Conservation (phyloP, 2,888 invertebrate genomes). For the Fabriciana adippe region DNA sequence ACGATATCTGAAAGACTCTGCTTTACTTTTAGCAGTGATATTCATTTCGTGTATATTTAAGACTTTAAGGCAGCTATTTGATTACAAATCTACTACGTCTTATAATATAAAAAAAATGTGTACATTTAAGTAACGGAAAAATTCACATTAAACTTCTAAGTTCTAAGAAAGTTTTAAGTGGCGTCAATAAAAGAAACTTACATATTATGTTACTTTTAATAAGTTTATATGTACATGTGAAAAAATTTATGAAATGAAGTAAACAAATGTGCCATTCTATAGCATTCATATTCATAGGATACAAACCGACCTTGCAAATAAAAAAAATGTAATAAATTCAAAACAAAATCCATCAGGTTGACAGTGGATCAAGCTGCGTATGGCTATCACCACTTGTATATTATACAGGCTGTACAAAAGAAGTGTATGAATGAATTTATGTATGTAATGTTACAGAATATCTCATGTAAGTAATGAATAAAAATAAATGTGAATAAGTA, state of each 20-base stretch:
- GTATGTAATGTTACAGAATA: background rate
- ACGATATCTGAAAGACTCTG: constrained; percentile 51
- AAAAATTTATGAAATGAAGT: constrained; percentile 20
- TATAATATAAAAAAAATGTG: background rate
- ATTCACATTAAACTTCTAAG: background rate
- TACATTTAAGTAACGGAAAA: background rate
- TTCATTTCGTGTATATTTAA: constrained; percentile 17
- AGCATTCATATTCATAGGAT: constrained; percentile 63
- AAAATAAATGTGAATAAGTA: too few species aligned
- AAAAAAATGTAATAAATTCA: constrained; percentile 77
- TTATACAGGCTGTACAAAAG: constrained; percentile 52
- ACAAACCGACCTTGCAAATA: constrained; percentile 53
- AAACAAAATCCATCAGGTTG: constrained; percentile 75
- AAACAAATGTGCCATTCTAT: constrained; percentile 28
- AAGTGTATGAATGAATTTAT: background rate
- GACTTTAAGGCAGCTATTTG: background rate
- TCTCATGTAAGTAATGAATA: background rate
- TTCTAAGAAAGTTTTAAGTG: background rate
- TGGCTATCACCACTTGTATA: constrained; percentile 47
- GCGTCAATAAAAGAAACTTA: background rate
- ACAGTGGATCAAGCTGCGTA: constrained; percentile 57
- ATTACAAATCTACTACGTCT: background rate
- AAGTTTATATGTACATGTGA: background rate
- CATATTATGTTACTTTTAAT: background rate
- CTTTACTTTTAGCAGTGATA: constrained; percentile 24